Base-by-base conservation (phyloP, 2,113 vertebrate species). In the Pristiophorus japonicus region DNA sequence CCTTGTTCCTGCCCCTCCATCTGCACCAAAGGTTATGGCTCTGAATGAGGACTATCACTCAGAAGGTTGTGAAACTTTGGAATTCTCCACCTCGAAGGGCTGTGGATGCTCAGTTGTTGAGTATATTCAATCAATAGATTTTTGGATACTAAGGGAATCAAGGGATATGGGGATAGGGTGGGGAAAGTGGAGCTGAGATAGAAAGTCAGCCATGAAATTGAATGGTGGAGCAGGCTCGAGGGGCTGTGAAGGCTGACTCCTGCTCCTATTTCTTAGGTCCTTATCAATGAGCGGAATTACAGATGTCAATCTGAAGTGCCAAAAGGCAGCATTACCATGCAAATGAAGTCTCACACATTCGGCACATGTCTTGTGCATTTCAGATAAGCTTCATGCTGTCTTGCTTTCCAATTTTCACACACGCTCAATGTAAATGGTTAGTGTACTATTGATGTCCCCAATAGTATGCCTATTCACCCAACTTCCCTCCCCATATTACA, bases 261-360 rank as follows among this genome's bases (percentile, higher is more conserved):
- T 81, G 5, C 81, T 45, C 84, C 42, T 85, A 47, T 51, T 51
- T 47, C 84, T 85, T 55, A 47, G 11, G 22, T 47, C 30, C 7
- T 47, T 34, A 88, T 55, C 27, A 34, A 24, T 34, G 47, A 27
- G 30, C 11, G 59, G 85, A 34, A 11, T 11, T 55, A 16, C 47
- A 88, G 85, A 59, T 88, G 14, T 3, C 11, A 88, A 59, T 59
- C 27, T 88, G 85, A 73, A 73, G 51, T 34, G 45, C 85, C 24
- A 88, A 88, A 2, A 3, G 47, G 85, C 8, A 88, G 24, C 7
- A 87, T 87, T 87, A 30, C 47, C 85, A 88, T 51, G 85, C 45
- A 88, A 88, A 88, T 88, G 85, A 88, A 27, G 24, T 73, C 85
- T 88, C 47, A 59, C 85, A 88, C 24, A 88, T 59, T 88, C 27